Conservation (phyloP, 2,888 invertebrate genomes). For the Lycia hirtaria region DNA sequence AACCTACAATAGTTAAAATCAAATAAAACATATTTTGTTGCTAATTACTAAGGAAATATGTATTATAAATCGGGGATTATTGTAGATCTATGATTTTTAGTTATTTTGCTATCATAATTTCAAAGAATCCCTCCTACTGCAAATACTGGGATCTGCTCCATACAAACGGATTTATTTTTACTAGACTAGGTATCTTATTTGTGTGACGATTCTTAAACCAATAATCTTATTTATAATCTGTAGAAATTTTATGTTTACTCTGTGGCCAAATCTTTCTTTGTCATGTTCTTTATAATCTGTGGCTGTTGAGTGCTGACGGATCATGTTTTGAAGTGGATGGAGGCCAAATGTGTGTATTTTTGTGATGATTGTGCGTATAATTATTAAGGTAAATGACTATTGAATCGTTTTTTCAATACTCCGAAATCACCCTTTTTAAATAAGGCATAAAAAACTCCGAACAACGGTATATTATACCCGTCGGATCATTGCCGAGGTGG, state of each 20-base stretch:
- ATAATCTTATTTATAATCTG: too few relatives aligned
- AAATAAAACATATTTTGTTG: too few relatives aligned
- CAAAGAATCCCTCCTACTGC: too few relatives aligned
- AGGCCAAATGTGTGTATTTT: conserved; percentile 78
- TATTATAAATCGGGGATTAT: too few relatives aligned
- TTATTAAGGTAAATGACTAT: conserved; percentile 73
- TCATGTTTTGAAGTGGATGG: conserved; percentile 82
- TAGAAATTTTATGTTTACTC: not conserved
- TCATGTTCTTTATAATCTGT: conserved; percentile 24
- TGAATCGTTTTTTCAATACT: conserved; percentile 32
- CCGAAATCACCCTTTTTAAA: conserved; percentile 2
- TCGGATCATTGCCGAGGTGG: conserved; percentile 75
- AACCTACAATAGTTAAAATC: too few relatives aligned
- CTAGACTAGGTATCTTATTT: too few relatives aligned
- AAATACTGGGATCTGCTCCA: too few relatives aligned
- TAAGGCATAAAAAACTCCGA: conserved; percentile 8
- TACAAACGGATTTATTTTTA: too few relatives aligned
- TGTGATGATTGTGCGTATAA: conserved; percentile 82
- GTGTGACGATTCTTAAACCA: not conserved
- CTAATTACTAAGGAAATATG: too few relatives aligned
- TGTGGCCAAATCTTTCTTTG: not conserved
- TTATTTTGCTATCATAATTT: too few relatives aligned
- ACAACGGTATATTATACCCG: conserved; percentile 31
- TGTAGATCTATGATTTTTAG: too few relatives aligned
- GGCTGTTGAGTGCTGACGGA: conserved; percentile 70